phyloP scores from a whole-genome alignment of 2,113 vertebrate species.

The Neogobius melanostomus region DNA sequence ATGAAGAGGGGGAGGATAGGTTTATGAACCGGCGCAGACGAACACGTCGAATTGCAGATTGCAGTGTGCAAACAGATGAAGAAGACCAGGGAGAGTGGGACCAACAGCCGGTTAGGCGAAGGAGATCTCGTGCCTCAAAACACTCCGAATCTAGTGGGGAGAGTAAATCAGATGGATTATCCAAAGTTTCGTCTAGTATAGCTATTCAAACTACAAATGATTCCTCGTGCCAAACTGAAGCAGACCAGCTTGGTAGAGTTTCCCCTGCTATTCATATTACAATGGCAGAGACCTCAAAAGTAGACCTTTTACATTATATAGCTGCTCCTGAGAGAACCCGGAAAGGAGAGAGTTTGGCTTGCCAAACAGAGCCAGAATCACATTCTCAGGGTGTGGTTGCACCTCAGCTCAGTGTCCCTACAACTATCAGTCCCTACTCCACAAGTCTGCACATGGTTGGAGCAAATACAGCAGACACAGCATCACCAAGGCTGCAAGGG shows the following conservation, averaged over 20 bases:
- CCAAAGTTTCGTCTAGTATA: slow-evolving; percentile 83
- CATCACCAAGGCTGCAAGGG: slow-evolving; percentile 77
- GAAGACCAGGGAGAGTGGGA: slow-evolving; percentile 96
- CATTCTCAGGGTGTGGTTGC: slow-evolving; percentile 85
- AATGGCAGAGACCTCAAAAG: slow-evolving; percentile 87
- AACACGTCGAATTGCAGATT: slow-evolving; percentile 87
- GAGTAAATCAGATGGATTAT: slow-evolving; percentile 77
- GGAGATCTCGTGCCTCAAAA: slow-evolving; percentile 85
- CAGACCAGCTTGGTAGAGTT: slow-evolving; percentile 85
- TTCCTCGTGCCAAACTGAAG: slow-evolving; percentile 94
- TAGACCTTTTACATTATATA: slow-evolving; percentile 93
- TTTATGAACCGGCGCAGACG: slow-evolving; percentile 88
- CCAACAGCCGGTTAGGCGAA: slow-evolving; percentile 88
- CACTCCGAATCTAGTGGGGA: slow-evolving; percentile 85
- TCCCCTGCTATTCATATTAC: slow-evolving; percentile 98
- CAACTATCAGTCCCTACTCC: slow-evolving; percentile 91
- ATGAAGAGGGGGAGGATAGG: slow-evolving; percentile 91
- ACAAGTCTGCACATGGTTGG: slow-evolving; percentile 90
- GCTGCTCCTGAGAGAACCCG: slow-evolving; percentile 94
- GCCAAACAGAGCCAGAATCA: slow-evolving; percentile 92
- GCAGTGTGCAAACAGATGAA: slow-evolving; percentile 95
- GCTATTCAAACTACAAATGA: slow-evolving; percentile 96
- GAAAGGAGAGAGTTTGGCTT: slow-evolving; percentile 93
- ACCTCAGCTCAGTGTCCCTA: slow-evolving; percentile 88
- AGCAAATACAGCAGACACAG: slow-evolving; percentile 79